phyloP scores from a whole-genome alignment of 2,797 vertebrate species.

The Lacerta bilineata region DNA sequence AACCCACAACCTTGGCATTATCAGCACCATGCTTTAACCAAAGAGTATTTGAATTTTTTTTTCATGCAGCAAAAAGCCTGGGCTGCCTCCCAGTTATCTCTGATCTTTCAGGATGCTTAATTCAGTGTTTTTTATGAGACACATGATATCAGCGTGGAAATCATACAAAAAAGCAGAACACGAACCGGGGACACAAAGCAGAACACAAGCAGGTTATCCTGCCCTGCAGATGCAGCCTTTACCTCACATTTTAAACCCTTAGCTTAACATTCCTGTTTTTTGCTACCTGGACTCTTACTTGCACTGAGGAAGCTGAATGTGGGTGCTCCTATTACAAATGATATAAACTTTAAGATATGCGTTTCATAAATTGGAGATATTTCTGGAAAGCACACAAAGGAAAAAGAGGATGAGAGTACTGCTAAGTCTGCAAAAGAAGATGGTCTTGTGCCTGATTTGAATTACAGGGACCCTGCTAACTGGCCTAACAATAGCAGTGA shows the following conservation, averaged over 20 bases:
- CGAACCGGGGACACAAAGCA: neutral
- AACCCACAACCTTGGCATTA: too few species aligned
- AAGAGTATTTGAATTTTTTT: neutral
- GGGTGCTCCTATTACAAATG: too few species aligned
- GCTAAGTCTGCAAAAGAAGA: too few species aligned
- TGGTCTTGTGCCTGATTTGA: too few species aligned
- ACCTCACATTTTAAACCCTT: neutral
- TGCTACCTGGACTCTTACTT: neutral
- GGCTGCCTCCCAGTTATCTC: neutral
- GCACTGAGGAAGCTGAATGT: too few species aligned
- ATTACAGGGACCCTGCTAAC: too few species aligned
- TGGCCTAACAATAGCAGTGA: too few species aligned
- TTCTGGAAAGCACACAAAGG: too few species aligned
- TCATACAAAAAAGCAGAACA: neutral
- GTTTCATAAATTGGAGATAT: too few species aligned
- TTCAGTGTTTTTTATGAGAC: neutral
- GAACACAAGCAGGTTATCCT: neutral
- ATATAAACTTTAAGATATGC: too few species aligned
- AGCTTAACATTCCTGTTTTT: neutral
- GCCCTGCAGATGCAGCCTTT: neutral
- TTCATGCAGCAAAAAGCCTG: neutral
- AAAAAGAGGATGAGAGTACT: too few species aligned
- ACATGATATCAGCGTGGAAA: neutral
- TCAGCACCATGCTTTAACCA: too few species aligned
- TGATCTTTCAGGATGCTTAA: neutral